Evolutionary conservation across 1,140 invertebrate genomes (phyloP), one percentile per base, ranked within the genome.

Genomic region (Drosophila murphyi): DNA sequence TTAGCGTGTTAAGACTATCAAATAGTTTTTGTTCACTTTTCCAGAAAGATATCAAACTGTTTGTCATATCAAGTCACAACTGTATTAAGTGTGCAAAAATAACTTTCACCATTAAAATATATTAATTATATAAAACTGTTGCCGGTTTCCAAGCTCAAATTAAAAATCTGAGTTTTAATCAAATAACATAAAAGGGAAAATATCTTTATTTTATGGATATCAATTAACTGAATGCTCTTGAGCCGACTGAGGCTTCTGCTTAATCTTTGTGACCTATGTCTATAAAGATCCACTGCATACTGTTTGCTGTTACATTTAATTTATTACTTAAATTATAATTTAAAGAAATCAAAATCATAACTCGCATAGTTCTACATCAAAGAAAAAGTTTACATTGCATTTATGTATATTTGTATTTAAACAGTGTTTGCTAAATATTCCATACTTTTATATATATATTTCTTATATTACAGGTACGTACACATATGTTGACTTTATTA

Each of bases 391-490:
- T 45, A n/a, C n/a, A 10, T 5, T 12, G 12, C n/a, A 4, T 5
- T 45, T 45, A 45, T 20, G 20, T 47, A 28, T 28, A 20, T 47
- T 48, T 7, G 2, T 48, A 20, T 48, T 48, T 28, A 20, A 7
- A 3, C 20, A 48, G 20, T 48, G 20, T 12, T 37, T 7, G 5
- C 34, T 2, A 35, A 47, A 34, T 55, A 6, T 20, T 56, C 31
- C 41, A 51, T 29, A 3, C 48, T 31, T 48, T 31, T 48, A 8
- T 41, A 41, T 34, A 10, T 31, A 35, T 20, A 8, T 50, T 34
- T 72, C 43, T 20, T 20, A 20, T 65, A 37, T 51, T 72, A 4
- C 79, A 81, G 79, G 79, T 81, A 81, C 41, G 79, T 81, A 81
- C 37, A 74, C 8, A 47, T 6, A 57, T 41, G 10, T 64, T 48